These are phyloP conservation scores for Mastacembelus armatus DNA, from an alignment of 2,797 vertebrate genomes.

Conservation along the genomic window DNA sequence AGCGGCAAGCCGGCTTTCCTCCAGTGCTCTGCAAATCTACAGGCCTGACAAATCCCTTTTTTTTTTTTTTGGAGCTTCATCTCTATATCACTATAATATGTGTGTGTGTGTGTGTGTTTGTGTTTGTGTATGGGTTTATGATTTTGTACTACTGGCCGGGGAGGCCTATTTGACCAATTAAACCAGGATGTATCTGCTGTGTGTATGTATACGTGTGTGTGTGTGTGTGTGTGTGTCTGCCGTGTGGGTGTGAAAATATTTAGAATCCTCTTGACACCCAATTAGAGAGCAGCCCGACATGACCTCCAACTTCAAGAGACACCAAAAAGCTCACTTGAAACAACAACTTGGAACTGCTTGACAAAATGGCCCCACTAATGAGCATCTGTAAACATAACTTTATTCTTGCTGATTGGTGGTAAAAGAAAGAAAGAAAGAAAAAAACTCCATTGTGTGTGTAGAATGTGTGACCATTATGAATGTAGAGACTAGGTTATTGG, in stretches of 20 bases:
- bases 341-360: conserved; percentile 73
- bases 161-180: conserved; percentile 83
- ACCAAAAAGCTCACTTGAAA: conserved; percentile 74
- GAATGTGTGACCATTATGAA: conserved; percentile 21
- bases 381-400: conserved; percentile 72
- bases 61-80: conserved; percentile 71
- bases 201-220: conserved; percentile 20
- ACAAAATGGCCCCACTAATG: conserved; percentile 74
- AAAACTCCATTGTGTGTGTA: conserved; percentile 4
- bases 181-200: conserved; percentile 66
- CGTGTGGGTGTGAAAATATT: conserved; percentile 72
- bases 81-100: conserved; percentile 56
- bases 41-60: conserved; percentile 76
- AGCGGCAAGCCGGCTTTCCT: conserved; percentile 50
- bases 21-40: conserved; percentile 54
- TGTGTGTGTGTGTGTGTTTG: conserved; percentile 32
- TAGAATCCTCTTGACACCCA: conserved; percentile 84
- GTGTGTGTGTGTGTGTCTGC: conserved; percentile 30
- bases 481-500: conserved; percentile 11
- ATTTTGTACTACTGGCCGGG: conserved; percentile 64
- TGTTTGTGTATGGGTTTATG: conserved; percentile 34
- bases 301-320: conserved; percentile 76
- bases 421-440: conserved; percentile 42
- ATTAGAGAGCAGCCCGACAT: conserved; percentile 79
- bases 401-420: conserved; percentile 69